Percentiles rank a stretch among this genome's conserved stretches.
Conservation (phyloP, 1,140 invertebrate genomes). For the Tetragnatha versicolor region DNA sequence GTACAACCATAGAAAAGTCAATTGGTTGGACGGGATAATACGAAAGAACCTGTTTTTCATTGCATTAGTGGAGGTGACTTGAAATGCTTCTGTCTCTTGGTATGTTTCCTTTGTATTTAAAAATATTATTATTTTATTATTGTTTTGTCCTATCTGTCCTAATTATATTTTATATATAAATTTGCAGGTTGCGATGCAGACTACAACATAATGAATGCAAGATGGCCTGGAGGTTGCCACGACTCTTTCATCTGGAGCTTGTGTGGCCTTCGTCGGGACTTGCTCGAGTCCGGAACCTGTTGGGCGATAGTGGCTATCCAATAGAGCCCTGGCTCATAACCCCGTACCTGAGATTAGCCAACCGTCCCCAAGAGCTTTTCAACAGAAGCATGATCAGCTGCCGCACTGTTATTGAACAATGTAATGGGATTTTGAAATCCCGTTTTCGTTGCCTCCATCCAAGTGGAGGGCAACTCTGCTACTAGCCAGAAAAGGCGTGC, state of each 20-base stretch:
- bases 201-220: background rate
- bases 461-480: background rate
- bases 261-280: background rate
- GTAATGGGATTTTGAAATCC: constrained; percentile 5
- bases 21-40: too few relatives aligned
- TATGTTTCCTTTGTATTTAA: too few relatives aligned
- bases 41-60: too few relatives aligned
- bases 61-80: too few relatives aligned
- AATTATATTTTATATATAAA: too few relatives aligned
- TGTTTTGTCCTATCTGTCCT: too few relatives aligned
- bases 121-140: too few relatives aligned
- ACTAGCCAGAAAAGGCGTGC: background rate
- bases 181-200: background rate
- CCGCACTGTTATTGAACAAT: background rate
- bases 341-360: background rate
- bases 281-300: background rate
- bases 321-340: background rate
- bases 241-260: background rate
- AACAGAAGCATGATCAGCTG: background rate
- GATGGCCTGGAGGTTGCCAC: background rate
- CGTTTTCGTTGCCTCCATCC: background rate
- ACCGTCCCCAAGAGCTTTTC: background rate
- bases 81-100: too few relatives aligned
- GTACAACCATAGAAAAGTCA: too few relatives aligned
- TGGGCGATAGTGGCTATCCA: background rate